Conservation (phyloP, 1,140 invertebrate species). For the Dendroctonus valens region DNA sequence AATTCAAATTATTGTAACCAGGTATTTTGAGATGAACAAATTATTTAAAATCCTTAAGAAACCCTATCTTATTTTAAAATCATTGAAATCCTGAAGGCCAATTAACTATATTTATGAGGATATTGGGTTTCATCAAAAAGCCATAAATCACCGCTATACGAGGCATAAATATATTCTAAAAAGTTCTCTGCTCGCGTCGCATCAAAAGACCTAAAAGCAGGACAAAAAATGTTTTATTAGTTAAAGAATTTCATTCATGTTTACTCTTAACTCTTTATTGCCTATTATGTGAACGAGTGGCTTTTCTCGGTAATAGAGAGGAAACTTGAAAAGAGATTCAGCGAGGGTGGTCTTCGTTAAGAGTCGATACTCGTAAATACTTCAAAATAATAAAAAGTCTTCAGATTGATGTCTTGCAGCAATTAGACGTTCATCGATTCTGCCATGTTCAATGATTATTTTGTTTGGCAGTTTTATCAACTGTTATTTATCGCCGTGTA, state of each 20-base stretch:
- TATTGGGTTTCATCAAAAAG: constrained; percentile 34
- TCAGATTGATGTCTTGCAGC: too few species aligned
- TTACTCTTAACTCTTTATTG: constrained; percentile 25
- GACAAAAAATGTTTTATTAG: constrained; percentile 23
- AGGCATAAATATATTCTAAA: constrained; percentile 19
- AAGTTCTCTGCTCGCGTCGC: constrained; percentile 4
- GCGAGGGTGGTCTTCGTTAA: constrained; percentile 10
- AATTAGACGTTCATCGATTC: too few species aligned
- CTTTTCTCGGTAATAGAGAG: constrained; percentile 18
- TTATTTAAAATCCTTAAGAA: constrained; percentile 1
- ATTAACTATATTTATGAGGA: constrained; percentile 31
- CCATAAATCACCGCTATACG: constrained; percentile 23
- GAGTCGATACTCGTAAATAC: background rate
- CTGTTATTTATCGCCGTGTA: too few species aligned
- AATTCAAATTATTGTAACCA: background rate
- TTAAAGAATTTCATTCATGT: constrained; percentile 23
- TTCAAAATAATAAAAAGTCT: too few species aligned
- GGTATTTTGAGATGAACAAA: background rate
- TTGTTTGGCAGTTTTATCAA: too few species aligned
- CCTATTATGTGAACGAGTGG: constrained; percentile 18
- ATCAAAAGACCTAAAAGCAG: constrained; percentile 16
- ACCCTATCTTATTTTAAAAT: constrained; percentile 23
- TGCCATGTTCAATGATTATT: too few species aligned
- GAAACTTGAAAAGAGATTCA: constrained; percentile 4
- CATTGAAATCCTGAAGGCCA: constrained; percentile 10